Evolutionary conservation across 2,797 vertebrate genomes (phyloP).

Genomic region (Pitangus sulphuratus): DNA sequence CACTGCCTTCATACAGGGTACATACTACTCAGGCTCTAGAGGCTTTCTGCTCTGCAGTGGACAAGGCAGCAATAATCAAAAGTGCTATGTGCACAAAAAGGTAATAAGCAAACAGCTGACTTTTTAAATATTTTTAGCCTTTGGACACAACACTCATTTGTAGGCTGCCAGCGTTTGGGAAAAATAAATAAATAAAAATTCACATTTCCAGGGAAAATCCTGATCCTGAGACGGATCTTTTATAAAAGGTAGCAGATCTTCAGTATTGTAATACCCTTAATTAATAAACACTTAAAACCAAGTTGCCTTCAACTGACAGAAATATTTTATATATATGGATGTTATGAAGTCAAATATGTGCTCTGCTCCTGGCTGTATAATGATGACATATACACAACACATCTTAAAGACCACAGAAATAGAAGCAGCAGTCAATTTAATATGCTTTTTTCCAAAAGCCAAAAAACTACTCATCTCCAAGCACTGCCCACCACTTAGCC

Average conservation of each 20-base stretch:
- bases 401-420: not conserved
- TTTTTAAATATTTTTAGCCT: not conserved
- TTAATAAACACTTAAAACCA: not conserved
- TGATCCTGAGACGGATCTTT: not conserved
- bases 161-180: not conserved
- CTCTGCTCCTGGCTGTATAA: not conserved
- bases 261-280: not conserved
- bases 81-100: not conserved
- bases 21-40: not conserved
- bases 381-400: not conserved
- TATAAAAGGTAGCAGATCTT: not conserved
- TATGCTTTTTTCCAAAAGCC: not conserved
- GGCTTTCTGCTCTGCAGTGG: not conserved
- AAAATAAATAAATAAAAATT: not conserved
- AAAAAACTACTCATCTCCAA: not conserved
- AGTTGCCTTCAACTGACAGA: not conserved
- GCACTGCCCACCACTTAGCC: not conserved
- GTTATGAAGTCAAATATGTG: not conserved
- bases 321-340: not conserved
- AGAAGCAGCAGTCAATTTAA: not conserved
- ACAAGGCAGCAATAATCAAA: not conserved
- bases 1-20: accelerated
- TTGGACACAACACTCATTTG: not conserved
- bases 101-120: not conserved
- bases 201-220: not conserved